A percentile compares a stretch with the other conserved stretches of the same genome.
phyloP scores from a whole-genome alignment of 2,888 invertebrate species.

The Sphaerophoria taeniata region DNA sequence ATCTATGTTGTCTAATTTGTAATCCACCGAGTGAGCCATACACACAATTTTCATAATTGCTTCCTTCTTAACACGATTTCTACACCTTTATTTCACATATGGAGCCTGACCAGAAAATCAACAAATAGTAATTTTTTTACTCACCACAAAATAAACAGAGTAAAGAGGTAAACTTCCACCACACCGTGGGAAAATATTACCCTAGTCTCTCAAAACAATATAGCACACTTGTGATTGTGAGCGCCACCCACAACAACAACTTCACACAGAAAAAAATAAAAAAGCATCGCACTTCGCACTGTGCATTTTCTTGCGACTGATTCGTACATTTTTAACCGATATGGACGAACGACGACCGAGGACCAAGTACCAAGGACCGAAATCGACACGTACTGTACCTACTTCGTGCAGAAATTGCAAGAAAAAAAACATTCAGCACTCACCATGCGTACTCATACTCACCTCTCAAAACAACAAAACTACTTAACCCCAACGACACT shows the following conservation, averaged over 20 bases:
- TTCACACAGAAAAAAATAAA: conserved; percentile 13
- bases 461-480: not conserved
- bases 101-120: conserved; percentile 71
- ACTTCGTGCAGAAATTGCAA: conserved; percentile 48
- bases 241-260: conserved; percentile 43
- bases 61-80: conserved; percentile 27
- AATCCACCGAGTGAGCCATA: conserved; percentile 1
- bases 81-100: conserved; percentile 52
- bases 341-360: not conserved
- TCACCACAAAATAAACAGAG: conserved; percentile 74
- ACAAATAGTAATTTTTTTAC: conserved; percentile 62
- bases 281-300: not conserved
- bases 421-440: conserved; percentile 55
- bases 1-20: conserved; percentile 49
- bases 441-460: conserved; percentile 71
- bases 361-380: not conserved
- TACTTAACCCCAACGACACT: not conserved
- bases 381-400: not conserved
- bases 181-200: conserved; percentile 67
- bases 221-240: conserved; percentile 38
- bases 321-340: conserved; percentile 51
- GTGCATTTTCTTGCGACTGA: conserved; percentile 7
- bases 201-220: conserved; percentile 58
- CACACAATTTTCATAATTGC: not conserved
- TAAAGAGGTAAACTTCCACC: conserved; percentile 38